Conservation (phyloP, 1,140 invertebrate genomes). For the Acromyrmex echinatior region DNA sequence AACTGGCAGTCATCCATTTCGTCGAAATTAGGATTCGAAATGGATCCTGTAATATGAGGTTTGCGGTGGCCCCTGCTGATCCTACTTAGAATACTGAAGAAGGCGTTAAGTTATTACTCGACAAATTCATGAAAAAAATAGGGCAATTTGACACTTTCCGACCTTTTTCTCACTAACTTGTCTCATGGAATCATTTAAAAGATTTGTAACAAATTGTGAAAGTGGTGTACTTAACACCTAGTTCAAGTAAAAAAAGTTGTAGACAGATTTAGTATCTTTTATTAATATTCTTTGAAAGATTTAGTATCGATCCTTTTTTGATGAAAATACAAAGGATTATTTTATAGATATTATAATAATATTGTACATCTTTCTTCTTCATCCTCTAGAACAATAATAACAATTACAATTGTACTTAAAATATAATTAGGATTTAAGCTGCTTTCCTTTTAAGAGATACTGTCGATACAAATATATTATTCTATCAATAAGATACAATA, state of each 20-base stretch:
- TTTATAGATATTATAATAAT: not conserved
- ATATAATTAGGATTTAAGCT: not conserved
- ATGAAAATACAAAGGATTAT: not conserved
- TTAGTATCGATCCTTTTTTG: not conserved
- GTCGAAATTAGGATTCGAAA: conserved; percentile 74
- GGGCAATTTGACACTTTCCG: conserved; percentile 61
- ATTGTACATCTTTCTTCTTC: not conserved
- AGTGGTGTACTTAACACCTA: not conserved
- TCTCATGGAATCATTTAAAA: conserved; percentile 12
- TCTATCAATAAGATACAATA: no score
- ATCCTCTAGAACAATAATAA: not conserved
- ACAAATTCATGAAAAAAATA: conserved; percentile 70
- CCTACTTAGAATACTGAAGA: conserved; percentile 62
- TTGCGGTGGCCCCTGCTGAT: conserved; percentile 64
- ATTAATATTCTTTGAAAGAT: not conserved
- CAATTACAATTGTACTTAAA: not conserved
- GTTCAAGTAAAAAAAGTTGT: not conserved
- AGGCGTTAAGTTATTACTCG: conserved; percentile 72
- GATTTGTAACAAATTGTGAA: conserved; percentile 11
- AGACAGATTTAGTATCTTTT: not conserved
- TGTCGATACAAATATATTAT: no score
- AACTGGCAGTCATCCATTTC: conserved; percentile 69
- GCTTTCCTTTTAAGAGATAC: no score
- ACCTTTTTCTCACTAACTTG: conserved; percentile 12
- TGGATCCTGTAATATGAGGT: conserved; percentile 77